Percentiles rank a stretch among this genome's conserved stretches.
phyloP scores from a whole-genome alignment of 2,797 vertebrate genomes.

The Sebastes dallii region DNA sequence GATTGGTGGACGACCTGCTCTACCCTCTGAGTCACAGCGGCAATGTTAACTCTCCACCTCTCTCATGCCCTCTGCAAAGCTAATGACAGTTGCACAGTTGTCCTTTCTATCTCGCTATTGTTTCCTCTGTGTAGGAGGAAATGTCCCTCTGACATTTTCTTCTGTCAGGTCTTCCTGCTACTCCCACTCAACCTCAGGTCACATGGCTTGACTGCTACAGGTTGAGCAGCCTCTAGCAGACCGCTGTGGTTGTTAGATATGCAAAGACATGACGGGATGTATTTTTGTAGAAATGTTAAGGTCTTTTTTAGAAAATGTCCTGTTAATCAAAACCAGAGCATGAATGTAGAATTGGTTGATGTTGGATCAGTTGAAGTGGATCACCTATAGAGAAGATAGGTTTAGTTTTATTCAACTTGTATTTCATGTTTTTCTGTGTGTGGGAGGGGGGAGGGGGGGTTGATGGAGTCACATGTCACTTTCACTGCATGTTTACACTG shows the following conservation, averaged over 20 bases:
- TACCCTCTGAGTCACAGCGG: not conserved
- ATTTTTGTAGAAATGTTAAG: not conserved
- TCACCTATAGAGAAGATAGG: not conserved
- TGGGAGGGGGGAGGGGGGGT: fast-evolving
- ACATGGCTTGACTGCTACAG: not conserved
- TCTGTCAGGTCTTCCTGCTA: constrained; percentile 47
- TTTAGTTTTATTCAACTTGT: not conserved
- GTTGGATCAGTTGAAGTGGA: not conserved
- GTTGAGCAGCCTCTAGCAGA: not conserved
- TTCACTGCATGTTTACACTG: constrained; percentile 9
- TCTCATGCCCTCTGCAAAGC: constrained; percentile 14
- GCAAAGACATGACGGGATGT: not conserved
- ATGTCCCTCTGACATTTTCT: constrained; percentile 41
- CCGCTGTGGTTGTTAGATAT: not conserved
- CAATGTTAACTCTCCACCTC: constrained; percentile 6
- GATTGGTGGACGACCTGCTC: too few species aligned
- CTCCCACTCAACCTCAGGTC: not conserved
- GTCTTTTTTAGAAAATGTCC: not conserved
- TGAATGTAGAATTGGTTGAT: not conserved
- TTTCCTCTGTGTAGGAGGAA: constrained; percentile 56
- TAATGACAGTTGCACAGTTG: not conserved
- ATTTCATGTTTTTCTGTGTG: too few species aligned
- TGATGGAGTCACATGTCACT: not conserved
- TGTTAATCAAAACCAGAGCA: not conserved
- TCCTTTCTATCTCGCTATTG: constrained; percentile 14